phyloP scores from a whole-genome alignment of 2,797 vertebrate genomes.

The Onychomys arenicola region DNA sequence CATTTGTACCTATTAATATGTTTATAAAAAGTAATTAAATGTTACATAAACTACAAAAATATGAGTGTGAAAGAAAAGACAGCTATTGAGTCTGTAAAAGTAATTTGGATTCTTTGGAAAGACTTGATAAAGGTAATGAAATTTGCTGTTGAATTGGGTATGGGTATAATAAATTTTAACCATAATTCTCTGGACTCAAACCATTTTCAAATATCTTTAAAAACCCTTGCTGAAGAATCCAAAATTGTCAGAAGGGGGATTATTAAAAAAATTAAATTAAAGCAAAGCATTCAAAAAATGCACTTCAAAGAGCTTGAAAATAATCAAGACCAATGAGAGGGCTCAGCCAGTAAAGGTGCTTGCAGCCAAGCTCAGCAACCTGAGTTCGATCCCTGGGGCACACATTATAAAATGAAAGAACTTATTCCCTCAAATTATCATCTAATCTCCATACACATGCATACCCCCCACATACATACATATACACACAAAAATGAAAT shows the following conservation, averaged over 20 bases:
- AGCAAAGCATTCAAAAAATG: not conserved
- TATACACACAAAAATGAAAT: not conserved
- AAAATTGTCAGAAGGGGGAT: not conserved
- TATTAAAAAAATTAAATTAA: not conserved
- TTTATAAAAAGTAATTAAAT: slow-evolving; percentile 68
- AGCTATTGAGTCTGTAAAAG: slow-evolving; percentile 59
- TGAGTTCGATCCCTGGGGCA: not conserved
- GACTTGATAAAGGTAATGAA: slow-evolving; percentile 56
- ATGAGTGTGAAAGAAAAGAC: slow-evolving; percentile 46
- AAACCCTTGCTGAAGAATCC: slow-evolving; percentile 11
- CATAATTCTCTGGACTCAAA: slow-evolving; percentile 39
- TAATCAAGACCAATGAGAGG: not conserved
- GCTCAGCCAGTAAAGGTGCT: not conserved
- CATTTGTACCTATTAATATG: slow-evolving; percentile 67
- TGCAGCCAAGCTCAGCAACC: not conserved
- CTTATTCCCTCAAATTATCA: not conserved
- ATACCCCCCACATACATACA: not conserved
- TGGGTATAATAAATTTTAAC: slow-evolving; percentile 38
- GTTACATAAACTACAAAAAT: slow-evolving; percentile 63
- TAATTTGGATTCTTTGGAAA: slow-evolving; percentile 64
- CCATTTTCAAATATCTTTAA: slow-evolving; percentile 50
- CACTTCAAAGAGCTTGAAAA: not conserved
- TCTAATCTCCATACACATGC: not conserved
- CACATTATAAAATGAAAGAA: not conserved
- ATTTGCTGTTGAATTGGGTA: slow-evolving; percentile 44